Conservation (phyloP, 1,140 invertebrate species). For the Dendroctonus ponderosae region DNA sequence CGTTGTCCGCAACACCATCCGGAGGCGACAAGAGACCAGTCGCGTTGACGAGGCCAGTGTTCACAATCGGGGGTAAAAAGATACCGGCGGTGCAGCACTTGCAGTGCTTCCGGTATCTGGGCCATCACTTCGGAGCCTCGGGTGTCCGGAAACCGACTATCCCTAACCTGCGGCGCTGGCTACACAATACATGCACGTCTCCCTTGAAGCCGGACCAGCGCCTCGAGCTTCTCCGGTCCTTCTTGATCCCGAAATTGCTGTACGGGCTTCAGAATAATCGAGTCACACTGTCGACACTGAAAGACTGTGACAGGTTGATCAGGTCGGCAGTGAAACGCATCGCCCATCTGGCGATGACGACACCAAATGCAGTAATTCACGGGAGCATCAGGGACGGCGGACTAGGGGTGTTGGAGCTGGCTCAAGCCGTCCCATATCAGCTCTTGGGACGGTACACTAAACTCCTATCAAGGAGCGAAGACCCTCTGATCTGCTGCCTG, state of each 20-base stretch:
- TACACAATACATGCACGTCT: conserved; percentile 26
- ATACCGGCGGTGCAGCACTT: conserved; percentile 11
- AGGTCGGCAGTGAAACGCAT: conserved; percentile 6
- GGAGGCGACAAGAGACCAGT: neutral
- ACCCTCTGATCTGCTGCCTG: too few species aligned
- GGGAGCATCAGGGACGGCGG: conserved; percentile 36
- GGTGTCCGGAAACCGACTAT: conserved; percentile 31
- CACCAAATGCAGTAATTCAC: conserved; percentile 29
- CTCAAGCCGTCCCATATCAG: neutral
- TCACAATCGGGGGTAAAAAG: neutral
- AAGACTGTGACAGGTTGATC: conserved; percentile 34
- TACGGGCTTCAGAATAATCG: conserved; percentile 31
- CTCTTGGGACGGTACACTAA: conserved; percentile 2
- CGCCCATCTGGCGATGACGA: conserved; percentile 31
- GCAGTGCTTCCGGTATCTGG: conserved; percentile 35
- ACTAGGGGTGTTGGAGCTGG: conserved; percentile 26
- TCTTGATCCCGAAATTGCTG: conserved; percentile 31
- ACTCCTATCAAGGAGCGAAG: too few species aligned
- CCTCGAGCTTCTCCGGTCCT: conserved; percentile 7
- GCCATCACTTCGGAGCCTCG: conserved; percentile 21
- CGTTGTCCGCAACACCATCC: neutral
- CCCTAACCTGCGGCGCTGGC: conserved; percentile 23
- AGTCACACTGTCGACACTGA: neutral
- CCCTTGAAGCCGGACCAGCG: conserved; percentile 47
- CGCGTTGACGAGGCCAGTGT: neutral